These are phyloP conservation scores for Oryzias curvinotus DNA, from an alignment of 2,113 vertebrate species.

Conservation along the genomic window DNA sequence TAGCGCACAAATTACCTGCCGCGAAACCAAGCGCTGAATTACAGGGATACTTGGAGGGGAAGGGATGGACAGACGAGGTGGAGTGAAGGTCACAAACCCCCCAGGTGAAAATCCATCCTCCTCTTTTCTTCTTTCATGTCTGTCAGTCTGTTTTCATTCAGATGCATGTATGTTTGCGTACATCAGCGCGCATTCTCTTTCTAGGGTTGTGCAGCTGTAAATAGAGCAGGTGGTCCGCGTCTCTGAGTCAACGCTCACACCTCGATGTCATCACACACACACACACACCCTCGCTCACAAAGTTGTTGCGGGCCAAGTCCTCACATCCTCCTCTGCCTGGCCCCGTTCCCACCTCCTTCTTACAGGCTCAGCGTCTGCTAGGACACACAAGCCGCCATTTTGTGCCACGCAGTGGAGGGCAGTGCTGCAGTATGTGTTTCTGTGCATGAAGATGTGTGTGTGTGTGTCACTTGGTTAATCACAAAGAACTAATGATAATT, in stretches of 20 bases:
- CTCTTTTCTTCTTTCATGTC: constrained; percentile 5
- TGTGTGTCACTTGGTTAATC: constrained; percentile 55
- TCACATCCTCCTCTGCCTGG: constrained; percentile 61
- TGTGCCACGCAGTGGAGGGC: constrained; percentile 63
- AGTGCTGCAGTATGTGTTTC: constrained; percentile 29
- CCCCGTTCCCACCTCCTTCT: constrained; percentile 61
- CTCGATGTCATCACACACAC: constrained; percentile 60
- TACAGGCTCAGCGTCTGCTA: constrained; percentile 49
- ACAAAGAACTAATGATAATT: constrained; percentile 68
- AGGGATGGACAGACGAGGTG: constrained; percentile 53
- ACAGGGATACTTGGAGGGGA: constrained; percentile 44
- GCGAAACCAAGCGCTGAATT: constrained; percentile 68
- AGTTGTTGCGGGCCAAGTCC: constrained; percentile 51
- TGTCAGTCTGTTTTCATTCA: constrained; percentile 17
- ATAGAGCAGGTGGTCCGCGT: constrained; percentile 55
- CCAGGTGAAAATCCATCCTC: constrained; percentile 35
- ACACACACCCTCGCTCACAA: constrained; percentile 29
- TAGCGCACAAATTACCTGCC: constrained; percentile 80
- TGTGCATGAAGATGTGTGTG: constrained; percentile 4
- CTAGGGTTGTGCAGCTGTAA: constrained; percentile 30
- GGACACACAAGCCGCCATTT: constrained; percentile 65
- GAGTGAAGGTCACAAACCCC: constrained; percentile 77
- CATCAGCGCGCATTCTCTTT: constrained; percentile 14
- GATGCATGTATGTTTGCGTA: constrained; percentile 15
- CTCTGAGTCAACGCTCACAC: constrained; percentile 53